Conservation (phyloP, 2,888 invertebrate genomes). For the Eupelmus urozonus region DNA sequence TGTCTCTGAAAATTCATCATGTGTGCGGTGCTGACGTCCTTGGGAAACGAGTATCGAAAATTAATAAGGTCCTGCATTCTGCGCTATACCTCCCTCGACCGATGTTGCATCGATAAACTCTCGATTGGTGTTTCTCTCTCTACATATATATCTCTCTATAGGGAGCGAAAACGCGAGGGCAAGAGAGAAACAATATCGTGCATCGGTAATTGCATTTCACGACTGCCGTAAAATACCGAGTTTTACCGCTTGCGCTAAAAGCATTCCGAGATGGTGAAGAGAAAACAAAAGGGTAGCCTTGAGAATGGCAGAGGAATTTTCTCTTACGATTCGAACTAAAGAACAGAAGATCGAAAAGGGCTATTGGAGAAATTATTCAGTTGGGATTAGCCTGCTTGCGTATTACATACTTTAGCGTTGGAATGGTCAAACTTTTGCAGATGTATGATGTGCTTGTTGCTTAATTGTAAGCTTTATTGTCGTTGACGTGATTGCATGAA, state of each 20-base stretch:
- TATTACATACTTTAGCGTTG: slow-evolving; percentile 7
- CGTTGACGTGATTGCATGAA: neutral
- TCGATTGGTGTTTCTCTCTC: no score
- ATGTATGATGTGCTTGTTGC: neutral
- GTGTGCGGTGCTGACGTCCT: neutral
- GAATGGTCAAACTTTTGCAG: slow-evolving; percentile 30
- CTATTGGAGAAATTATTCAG: slow-evolving; percentile 30
- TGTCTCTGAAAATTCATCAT: neutral
- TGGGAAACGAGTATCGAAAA: slow-evolving; percentile 46
- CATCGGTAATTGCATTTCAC: slow-evolving; percentile 53
- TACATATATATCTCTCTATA: neutral
- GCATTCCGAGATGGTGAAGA: slow-evolving; percentile 29
- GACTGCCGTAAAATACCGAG: slow-evolving; percentile 54
- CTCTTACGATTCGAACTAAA: slow-evolving; percentile 24
- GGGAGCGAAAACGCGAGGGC: no score
- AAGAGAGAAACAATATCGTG: slow-evolving; percentile 17
- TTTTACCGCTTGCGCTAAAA: slow-evolving; percentile 58
- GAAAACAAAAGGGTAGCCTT: neutral
- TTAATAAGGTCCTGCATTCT: slow-evolving; percentile 37
- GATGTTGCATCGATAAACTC: slow-evolving; percentile 38
- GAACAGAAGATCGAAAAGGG: slow-evolving; percentile 3
- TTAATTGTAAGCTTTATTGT: no score
- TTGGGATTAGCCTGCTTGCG: slow-evolving; percentile 23
- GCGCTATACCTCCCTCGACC: neutral
- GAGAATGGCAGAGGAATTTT: slow-evolving; percentile 27